Base-by-base conservation (phyloP, 2,113 vertebrate genomes). In the Andinoacara biseriatus region DNA sequence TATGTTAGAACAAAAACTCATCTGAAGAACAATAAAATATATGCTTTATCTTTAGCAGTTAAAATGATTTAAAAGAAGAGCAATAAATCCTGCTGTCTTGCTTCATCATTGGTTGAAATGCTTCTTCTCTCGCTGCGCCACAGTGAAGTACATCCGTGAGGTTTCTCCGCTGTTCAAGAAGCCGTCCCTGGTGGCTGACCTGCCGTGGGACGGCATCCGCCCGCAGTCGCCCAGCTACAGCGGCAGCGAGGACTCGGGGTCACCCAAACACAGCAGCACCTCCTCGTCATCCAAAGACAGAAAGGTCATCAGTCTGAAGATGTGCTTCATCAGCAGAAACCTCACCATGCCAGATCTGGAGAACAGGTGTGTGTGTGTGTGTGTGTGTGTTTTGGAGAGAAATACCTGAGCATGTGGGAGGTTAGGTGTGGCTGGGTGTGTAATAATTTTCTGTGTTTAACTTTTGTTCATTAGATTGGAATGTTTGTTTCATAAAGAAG, bases 111-210 rank as follows among this genome's bases (percentile, higher is more conserved):
- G 24, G 46, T 8, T 72, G 18, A 54, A 29, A 22, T 18, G 13
- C 33, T 24, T 38, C 54, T 35, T 24, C 18, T 83, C 24, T 72
- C 10, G 46, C 58, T 33, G 43, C 57, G 75, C 78, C 40, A 26
- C 87, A 99, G 98, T 99, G 84, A 99, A 97, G 80, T 99, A 98
- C 94, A 98, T 99, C 94, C 96, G 96, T 35, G 98, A 99, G 92
- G 98, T 98, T 20, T 98, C 97, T 0, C 97, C 98, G 0, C 97
- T 98, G 92, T 98, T 99, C 89, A 98, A 97, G 96, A 99, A 98
- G 91, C 96, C 97, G 0, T 97, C 96, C 0, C 86, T 98, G 82
- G 97, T 98, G 78, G 96, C 97, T 0, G 98, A 99, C 87, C 95
- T 99, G 91, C 96, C 97, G 0, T 99, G 98, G 98, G 98, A 99